Base-by-base conservation (phyloP, 2,113 vertebrate species). In the Boleophthalmus pectinirostris region DNA sequence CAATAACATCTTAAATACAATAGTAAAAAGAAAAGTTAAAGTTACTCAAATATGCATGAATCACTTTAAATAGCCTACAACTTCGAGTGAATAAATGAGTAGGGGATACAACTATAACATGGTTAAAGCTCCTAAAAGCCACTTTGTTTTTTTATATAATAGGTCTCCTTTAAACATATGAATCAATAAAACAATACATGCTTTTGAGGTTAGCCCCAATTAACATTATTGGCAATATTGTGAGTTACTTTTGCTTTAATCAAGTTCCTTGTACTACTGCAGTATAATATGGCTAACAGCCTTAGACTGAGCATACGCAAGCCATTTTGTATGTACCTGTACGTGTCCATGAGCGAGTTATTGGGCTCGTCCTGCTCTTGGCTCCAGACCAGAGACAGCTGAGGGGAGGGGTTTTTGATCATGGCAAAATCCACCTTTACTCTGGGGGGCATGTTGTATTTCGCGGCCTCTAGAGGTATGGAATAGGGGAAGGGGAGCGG, bases 391-490 rank as follows among this genome's bases (percentile, higher is more conserved):
- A 95, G 73, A 0, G 91, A 93, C 0, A 91, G 88, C 18, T 90
- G 78, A 3, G 60, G 71, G 0, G 85, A 91, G 4, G 85, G 92
- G 6, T 86, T 90, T 60, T 85, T 76, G 68, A 94, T 90, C 33
- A 85, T 63, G 20, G 90, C 90, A 47, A 95, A 73, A 13, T 82
- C 76, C 0, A 95, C 84, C 0, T 79, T 65, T 2, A 86, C 83
- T 74, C 90, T 94, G 77, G 90, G 90, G 23, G 95, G 93, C 70
- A 91, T 69, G 75, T 83, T 93, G n/a, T 85, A 92, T 7, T 88
- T 82, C 2, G 77, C 60, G 0, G 92, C 82, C 63, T 82, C 76
- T 57, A 83, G 54, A 12, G 4, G 61, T 20, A 91, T 56, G 15
- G 75, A 38, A 11, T 87, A 67, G 0, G 82, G 82, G 18, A 72